Conservation (phyloP, 2,113 vertebrate genomes). For the Cephalopholis sonnerati region DNA sequence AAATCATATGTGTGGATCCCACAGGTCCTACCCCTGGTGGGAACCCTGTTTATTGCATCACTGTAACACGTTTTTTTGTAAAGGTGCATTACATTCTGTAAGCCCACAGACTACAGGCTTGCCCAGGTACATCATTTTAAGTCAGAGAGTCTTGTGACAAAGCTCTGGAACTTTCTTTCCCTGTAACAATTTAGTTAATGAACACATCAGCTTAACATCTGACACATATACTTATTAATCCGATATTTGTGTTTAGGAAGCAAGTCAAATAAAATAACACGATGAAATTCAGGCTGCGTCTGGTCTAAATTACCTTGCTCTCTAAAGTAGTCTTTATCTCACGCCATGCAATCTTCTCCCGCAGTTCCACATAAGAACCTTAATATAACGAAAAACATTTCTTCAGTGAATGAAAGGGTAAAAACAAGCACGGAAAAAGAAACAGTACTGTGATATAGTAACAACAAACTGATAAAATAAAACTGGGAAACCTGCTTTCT, state of each 20-base stretch:
- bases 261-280: not conserved
- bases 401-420: fast-evolving
- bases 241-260: not conserved
- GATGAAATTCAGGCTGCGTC: not conserved
- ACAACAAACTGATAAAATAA: not conserved
- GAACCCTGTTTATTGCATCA: no score
- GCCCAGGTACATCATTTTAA: not conserved
- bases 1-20: no score
- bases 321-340: constrained; percentile 30
- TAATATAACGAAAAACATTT: not conserved
- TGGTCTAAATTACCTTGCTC: constrained; percentile 63
- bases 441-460: not conserved
- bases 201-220: not conserved
- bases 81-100: not conserved
- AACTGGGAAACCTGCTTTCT: not conserved
- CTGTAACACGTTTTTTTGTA: not conserved
- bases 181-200: not conserved
- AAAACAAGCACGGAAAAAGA: not conserved
- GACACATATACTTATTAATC: not conserved
- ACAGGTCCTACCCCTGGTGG: no score
- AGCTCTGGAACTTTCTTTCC: not conserved
- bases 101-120: no score
- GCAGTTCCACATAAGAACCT: constrained; percentile 11
- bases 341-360: constrained; percentile 57
- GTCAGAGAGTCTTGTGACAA: not conserved